phyloP scores from a whole-genome alignment of 1,140 invertebrate genomes.

The Panonychus citri region DNA sequence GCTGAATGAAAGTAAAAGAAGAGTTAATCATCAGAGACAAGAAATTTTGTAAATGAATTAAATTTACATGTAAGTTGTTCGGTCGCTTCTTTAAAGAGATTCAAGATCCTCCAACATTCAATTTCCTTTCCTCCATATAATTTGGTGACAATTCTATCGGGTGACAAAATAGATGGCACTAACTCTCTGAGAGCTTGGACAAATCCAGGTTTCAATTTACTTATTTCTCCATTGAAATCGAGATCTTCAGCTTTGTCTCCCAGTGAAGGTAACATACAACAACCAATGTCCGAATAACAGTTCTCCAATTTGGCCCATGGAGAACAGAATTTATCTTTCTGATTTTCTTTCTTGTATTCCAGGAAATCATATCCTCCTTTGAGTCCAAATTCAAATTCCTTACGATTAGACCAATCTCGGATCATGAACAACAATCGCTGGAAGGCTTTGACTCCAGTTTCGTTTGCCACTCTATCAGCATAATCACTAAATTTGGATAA shows the following conservation, averaged over 20 bases:
- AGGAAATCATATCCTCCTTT: slow-evolving; percentile 67
- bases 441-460: slow-evolving; percentile 63
- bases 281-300: slow-evolving; percentile 83
- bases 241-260: slow-evolving; percentile 73
- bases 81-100: too few relatives aligned
- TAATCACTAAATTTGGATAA: slow-evolving; percentile 65
- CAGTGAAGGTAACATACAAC: slow-evolving; percentile 94
- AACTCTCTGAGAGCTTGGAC: slow-evolving; percentile 57
- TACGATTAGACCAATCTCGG: slow-evolving; percentile 94
- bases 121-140: slow-evolving; percentile 93
- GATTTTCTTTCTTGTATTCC: slow-evolving; percentile 33
- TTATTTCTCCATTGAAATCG: slow-evolving; percentile 74
- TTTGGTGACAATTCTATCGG: slow-evolving; percentile 78
- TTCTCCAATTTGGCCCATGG: slow-evolving; percentile 78
- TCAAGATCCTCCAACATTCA: too few relatives aligned
- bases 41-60: too few relatives aligned
- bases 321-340: slow-evolving; percentile 50
- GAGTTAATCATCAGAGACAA: too few relatives aligned
- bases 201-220: slow-evolving; percentile 80
- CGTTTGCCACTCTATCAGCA: slow-evolving; percentile 44
- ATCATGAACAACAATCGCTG: slow-evolving; percentile 81
- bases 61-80: too few relatives aligned
- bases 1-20: too few relatives aligned
- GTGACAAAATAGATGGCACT: slow-evolving; percentile 63
- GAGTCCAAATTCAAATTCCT: slow-evolving; percentile 77